A percentile compares a stretch with the other conserved stretches of the same genome.
phyloP scores from a whole-genome alignment of 2,797 vertebrate species.

The Danio aesculapii region DNA sequence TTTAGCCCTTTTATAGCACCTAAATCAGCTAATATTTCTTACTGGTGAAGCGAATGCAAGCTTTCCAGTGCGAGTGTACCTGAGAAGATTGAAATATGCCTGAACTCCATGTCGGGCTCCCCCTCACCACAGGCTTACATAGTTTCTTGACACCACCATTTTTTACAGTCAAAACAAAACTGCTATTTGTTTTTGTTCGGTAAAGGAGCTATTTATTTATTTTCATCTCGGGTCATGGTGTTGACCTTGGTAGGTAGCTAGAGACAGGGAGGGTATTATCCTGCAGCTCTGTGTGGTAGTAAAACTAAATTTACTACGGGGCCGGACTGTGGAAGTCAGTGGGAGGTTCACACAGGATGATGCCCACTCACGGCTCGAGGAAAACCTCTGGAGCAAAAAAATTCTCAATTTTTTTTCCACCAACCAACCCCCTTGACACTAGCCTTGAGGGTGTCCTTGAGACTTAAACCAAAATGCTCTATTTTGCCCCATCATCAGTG shows the following conservation, averaged over 20 bases:
- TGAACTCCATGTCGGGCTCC: constrained; percentile 56
- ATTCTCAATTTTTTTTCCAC: constrained; percentile 57
- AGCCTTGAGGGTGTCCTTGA: constrained; percentile 55
- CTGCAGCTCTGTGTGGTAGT: constrained; percentile 64
- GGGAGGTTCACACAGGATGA: constrained; percentile 63
- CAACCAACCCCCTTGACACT: constrained; percentile 47
- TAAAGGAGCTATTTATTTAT: constrained; percentile 71
- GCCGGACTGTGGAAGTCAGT: constrained; percentile 62
- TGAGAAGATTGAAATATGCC: constrained; percentile 61
- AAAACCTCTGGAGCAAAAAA: constrained; percentile 63
- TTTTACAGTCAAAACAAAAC: constrained; percentile 70
- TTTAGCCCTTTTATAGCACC: constrained; percentile 28
- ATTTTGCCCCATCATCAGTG: constrained; percentile 41
- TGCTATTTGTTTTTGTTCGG: constrained; percentile 69
- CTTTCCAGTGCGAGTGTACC: constrained; percentile 48
- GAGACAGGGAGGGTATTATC: constrained; percentile 69
- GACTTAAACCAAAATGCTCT: constrained; percentile 43
- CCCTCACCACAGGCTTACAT: constrained; percentile 61
- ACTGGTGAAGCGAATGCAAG: constrained; percentile 37
- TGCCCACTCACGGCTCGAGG: constrained; percentile 60
- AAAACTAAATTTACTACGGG: constrained; percentile 70
- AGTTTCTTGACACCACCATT: constrained; percentile 64
- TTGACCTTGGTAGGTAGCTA: constrained; percentile 65
- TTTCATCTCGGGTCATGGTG: constrained; percentile 64
- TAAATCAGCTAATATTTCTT: constrained; percentile 41